Conservation (phyloP, 2,113 vertebrate species). For the Saccopteryx leptura region DNA sequence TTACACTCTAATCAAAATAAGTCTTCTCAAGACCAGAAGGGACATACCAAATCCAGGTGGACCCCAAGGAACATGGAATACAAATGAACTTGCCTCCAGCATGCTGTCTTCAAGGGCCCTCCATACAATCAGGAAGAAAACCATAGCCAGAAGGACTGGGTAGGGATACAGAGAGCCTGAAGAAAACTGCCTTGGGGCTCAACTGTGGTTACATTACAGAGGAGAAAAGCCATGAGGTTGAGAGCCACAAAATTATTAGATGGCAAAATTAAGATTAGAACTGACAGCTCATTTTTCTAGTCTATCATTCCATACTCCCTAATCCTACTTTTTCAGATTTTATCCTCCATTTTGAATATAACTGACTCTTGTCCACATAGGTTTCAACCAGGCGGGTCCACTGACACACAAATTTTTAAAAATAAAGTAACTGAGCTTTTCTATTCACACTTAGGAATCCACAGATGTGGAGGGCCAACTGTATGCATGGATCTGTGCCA, state of each 20-base stretch:
- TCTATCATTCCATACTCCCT: neutral
- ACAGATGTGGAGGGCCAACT: neutral
- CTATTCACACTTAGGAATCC: neutral
- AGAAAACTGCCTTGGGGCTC: constrained; percentile 1
- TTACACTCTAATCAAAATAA: neutral
- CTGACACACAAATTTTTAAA: neutral
- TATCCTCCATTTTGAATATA: neutral
- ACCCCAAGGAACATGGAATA: neutral
- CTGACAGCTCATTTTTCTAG: neutral
- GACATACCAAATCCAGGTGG: neutral
- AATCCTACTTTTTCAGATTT: neutral
- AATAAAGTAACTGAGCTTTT: neutral
- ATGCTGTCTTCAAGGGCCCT: neutral
- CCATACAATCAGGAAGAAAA: neutral
- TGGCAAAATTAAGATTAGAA: constrained; percentile 4
- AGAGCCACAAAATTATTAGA: neutral
- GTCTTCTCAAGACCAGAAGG: constrained; percentile 21
- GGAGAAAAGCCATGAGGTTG: neutral
- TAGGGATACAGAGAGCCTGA: constrained; percentile 7
- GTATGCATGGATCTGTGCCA: neutral
- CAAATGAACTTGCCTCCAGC: neutral
- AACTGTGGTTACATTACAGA: neutral
- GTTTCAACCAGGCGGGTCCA: neutral
- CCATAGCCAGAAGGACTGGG: neutral
- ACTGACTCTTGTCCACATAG: neutral